Evolutionary conservation across 2,797 vertebrate genomes (phyloP), one percentile per base, ranked within the genome.

Genomic region (Mus spretus): DNA sequence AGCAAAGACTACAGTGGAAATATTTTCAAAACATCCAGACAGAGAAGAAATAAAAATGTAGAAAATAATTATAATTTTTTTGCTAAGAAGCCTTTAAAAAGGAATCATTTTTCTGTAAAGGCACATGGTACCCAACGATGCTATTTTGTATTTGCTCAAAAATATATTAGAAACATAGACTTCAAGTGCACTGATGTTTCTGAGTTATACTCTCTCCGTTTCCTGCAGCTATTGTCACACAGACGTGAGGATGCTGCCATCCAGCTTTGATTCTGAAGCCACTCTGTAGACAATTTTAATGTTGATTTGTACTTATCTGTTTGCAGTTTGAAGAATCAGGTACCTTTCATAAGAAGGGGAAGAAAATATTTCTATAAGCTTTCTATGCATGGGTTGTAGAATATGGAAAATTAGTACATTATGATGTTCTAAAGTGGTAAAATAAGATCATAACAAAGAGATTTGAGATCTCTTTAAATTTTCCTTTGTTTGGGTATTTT

Each of bases 21-120:
- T 81, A 94, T 67, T 93, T 87, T 91, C 31, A 83, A 97, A 95
- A 74, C 20, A 72, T 22, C 26, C 34, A 17, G 77, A 28, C 6
- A 85, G 11, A 50, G 88, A 91, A 81, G 34, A 91, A 92, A 90
- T 74, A 88, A 20, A 77, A 74, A 26, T 20, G 4, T 10, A 50
- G 72, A 91, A 93, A 94, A 83, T 72, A 92, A 94, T 96, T 94
- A 94, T 95, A 17, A 82, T 44, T 90, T 88, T 88, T 90, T 95
- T 65, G 34, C 15, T 55, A 53, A 79, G 74, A 95, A 95, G 26
- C 8, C 34, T 67, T 63, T 89, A 61, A 96, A 96, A 97, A n/a
- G n/a, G 59, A 94, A 65, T 92, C 10, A 87, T 55, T 19, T 4
- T 94, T 9, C 37, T 70, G 50, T 44, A 0, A 11, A 95, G 89